phyloP scores from a whole-genome alignment of 2,797 vertebrate species.

The Hafferia zeledoni region DNA sequence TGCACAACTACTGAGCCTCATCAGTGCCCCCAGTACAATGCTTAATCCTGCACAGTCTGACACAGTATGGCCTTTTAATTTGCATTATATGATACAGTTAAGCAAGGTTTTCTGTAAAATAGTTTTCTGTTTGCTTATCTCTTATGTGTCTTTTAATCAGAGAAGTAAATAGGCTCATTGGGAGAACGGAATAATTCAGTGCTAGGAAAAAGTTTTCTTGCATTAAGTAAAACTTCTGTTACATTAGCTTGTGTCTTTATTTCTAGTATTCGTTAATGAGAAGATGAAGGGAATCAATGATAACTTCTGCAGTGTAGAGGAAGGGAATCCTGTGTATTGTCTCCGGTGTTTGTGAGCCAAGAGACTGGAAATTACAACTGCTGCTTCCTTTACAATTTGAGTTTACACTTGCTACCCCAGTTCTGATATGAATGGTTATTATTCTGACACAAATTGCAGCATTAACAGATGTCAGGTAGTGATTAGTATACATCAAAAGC shows the following conservation, averaged over 20 bases:
- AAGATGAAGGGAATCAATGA: background rate
- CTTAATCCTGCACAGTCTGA: conserved; percentile 98
- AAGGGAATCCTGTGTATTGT: background rate
- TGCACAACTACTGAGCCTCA: conserved; percentile 95
- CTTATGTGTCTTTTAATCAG: background rate
- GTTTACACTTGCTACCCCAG: background rate
- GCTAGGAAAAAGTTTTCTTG: background rate
- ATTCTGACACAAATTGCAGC: background rate
- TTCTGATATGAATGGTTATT: background rate
- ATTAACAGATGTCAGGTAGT: background rate
- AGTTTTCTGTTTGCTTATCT: background rate
- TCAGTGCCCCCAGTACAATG: conserved; percentile 98
- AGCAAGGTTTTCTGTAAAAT: background rate
- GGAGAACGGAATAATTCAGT: background rate
- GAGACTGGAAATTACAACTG: background rate
- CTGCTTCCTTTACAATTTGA: background rate
- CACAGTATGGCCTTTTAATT: conserved; percentile 81
- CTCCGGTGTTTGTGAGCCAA: background rate
- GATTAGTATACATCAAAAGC: background rate
- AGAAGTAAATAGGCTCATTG: background rate
- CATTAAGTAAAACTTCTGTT: background rate
- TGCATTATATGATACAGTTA: background rate
- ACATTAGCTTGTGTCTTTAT: fast-evolving
- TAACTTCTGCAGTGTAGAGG: background rate
- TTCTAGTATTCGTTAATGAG: background rate